Percentiles rank a stretch among this genome's conserved stretches.
These are phyloP conservation scores for Struthidea cinerea DNA, from an alignment of 2,113 vertebrate species.

Conservation along the genomic window DNA sequence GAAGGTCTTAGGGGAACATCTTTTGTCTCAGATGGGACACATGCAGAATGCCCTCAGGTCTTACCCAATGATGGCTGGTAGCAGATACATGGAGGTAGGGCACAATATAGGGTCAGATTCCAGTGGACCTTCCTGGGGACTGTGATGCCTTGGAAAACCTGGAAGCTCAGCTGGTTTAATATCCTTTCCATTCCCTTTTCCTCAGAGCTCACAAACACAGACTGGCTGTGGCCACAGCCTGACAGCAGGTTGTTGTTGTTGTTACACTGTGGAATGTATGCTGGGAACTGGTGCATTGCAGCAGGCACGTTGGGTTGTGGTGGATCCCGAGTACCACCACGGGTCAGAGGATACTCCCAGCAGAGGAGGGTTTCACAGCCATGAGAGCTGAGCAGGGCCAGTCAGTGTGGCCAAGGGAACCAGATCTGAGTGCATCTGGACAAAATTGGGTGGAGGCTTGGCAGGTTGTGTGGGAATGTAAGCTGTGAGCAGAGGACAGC, in stretches of 20 bases:
- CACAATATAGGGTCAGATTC: not conserved
- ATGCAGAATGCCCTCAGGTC: rapidly evolving
- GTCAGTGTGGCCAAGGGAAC: not conserved
- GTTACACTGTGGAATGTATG: not conserved
- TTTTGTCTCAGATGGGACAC: not conserved
- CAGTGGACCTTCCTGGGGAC: not conserved
- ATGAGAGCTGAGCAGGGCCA: not conserved
- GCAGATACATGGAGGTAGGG: not conserved
- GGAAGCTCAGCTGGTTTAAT: not conserved
- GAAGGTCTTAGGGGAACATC: not conserved
- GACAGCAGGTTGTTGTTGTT: not conserved
- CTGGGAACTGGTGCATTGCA: not conserved
- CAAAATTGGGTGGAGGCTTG: not conserved
- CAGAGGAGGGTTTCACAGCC: not conserved
- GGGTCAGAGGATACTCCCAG: not conserved
- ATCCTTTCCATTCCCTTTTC: not conserved
- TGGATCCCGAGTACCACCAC: rapidly evolving
- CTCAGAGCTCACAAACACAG: not conserved
- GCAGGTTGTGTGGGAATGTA: not conserved
- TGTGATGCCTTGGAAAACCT: not conserved
- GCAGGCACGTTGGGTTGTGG: rapidly evolving
- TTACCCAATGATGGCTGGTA: not conserved
- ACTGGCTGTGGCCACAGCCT: rapidly evolving
- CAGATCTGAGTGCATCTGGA: not conserved
- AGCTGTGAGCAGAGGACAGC: rapidly evolving